Conservation (phyloP, 37 sponge, comb jelly and placozoan species). For the Tethya wilhelma region DNA sequence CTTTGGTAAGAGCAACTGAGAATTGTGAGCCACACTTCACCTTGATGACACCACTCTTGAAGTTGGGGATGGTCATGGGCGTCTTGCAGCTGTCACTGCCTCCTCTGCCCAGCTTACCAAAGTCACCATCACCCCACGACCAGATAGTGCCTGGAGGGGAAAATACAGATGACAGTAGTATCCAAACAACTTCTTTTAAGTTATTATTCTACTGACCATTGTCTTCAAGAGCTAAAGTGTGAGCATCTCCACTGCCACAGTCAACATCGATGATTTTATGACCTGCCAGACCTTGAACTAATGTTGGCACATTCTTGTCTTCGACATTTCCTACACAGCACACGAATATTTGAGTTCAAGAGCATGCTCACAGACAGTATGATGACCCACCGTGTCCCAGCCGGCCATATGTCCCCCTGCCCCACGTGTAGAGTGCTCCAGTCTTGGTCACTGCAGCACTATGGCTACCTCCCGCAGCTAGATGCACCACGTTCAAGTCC, state of each 20-base stretch:
- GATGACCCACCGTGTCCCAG: slow-evolving; percentile 85
- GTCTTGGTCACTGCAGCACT: slow-evolving; percentile 87
- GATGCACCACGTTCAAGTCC: slow-evolving; percentile 63
- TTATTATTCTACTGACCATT: slow-evolving; percentile 64
- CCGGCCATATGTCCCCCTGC: slow-evolving; percentile 86
- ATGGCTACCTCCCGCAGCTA: slow-evolving; percentile 81
- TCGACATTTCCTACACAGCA: slow-evolving; percentile 66
- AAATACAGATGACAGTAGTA: neutral
- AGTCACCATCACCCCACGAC: slow-evolving; percentile 93
- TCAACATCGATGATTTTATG: slow-evolving; percentile 69
- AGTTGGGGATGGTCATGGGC: slow-evolving; percentile 42
- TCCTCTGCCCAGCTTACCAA: slow-evolving; percentile 84
- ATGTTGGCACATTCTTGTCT: slow-evolving; percentile 80
- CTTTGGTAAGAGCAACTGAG: slow-evolving; percentile 75
- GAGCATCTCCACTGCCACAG: slow-evolving; percentile 90
- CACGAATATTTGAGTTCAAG: neutral
- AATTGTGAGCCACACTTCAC: slow-evolving; percentile 83
- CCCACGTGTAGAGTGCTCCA: slow-evolving; percentile 93
- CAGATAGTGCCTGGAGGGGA: slow-evolving; percentile 70
- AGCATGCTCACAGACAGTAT: neutral
- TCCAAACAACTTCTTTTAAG: neutral
- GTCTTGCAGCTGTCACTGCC: slow-evolving; percentile 56
- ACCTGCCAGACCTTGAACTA: slow-evolving; percentile 55
- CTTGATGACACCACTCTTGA: slow-evolving; percentile 33
- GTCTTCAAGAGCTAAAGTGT: slow-evolving; percentile 83